phyloP scores from a whole-genome alignment of 1,140 invertebrate species.

The Orussus abietinus region DNA sequence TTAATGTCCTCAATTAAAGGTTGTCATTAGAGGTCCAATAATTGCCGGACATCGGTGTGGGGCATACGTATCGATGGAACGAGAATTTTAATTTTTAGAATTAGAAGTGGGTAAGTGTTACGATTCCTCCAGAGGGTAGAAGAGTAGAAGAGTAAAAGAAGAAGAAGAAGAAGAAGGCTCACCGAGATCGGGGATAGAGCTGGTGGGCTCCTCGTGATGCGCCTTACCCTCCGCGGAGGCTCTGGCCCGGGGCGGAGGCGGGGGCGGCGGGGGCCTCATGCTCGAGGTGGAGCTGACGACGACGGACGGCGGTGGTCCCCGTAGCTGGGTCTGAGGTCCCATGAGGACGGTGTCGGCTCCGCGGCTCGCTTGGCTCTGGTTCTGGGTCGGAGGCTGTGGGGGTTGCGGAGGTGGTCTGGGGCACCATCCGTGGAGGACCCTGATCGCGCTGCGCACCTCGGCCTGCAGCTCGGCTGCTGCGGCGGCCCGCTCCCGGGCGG shows the following conservation, averaged over 20 bases:
- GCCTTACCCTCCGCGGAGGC: constrained; percentile 44
- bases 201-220: constrained; percentile 71
- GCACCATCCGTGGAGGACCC: constrained; percentile 51
- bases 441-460: constrained; percentile 48
- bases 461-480: constrained; percentile 51
- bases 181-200: constrained; percentile 82
- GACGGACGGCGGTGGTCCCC: constrained; percentile 32
- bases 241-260: constrained; percentile 53
- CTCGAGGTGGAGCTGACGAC: constrained; percentile 51
- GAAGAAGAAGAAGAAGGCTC: constrained; percentile 41
- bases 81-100: too few relatives aligned
- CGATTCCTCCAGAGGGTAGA: too few relatives aligned
- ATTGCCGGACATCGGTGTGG: too few relatives aligned
- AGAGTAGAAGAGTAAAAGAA: too few relatives aligned
- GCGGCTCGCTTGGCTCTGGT: constrained; percentile 16
- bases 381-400: constrained; percentile 10
- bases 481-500: constrained; percentile 41
- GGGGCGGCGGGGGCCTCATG: constrained; percentile 56
- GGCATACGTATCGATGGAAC: too few relatives aligned
- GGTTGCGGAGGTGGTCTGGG: constrained; percentile 32
- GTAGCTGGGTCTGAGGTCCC: constrained; percentile 46
- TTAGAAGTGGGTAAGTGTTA: too few relatives aligned
- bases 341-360: constrained; percentile 45
- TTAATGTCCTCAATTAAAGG: too few relatives aligned
- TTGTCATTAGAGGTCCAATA: too few relatives aligned